Conservation (phyloP, 2,888 invertebrate genomes). For the Dyspetes luteomarginatus region DNA sequence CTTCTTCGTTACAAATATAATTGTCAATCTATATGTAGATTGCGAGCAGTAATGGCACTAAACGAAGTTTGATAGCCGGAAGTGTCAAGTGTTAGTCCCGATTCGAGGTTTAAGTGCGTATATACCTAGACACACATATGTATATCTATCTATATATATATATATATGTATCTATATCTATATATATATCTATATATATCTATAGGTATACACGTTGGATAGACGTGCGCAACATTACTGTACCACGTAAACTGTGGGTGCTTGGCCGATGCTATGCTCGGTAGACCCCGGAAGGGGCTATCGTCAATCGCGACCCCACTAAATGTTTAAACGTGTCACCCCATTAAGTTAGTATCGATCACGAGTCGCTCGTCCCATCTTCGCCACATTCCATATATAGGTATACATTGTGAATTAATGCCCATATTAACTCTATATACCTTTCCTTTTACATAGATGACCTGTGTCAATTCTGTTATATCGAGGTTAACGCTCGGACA, state of each 20-base stretch:
- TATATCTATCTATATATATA: no score
- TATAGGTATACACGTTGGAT: not conserved
- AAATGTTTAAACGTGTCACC: constrained; percentile 67
- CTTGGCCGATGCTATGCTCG: constrained; percentile 3
- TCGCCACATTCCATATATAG: constrained; percentile 1
- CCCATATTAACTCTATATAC: not conserved
- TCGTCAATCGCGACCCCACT: constrained; percentile 47
- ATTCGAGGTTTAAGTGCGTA: not conserved
- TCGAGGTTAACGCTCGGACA: constrained; percentile 37
- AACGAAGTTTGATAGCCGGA: constrained; percentile 14
- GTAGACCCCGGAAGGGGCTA: constrained; percentile 14
- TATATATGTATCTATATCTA: no score
- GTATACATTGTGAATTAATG: not conserved
- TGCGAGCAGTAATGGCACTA: not conserved
- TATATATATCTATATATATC: no score
- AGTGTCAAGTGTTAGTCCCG: constrained; percentile 17
- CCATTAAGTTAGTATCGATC: constrained; percentile 75
- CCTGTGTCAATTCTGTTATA: constrained; percentile 11
- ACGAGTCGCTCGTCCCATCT: constrained; percentile 61
- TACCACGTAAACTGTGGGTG: constrained; percentile 1
- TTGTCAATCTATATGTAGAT: not conserved
- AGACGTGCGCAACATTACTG: no score
- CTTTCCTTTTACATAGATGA: not conserved
- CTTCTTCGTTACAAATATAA: not conserved
- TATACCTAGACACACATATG: no score